Evolutionary conservation across 2,888 invertebrate species (phyloP).

Genomic region (Clunio marinus): DNA sequence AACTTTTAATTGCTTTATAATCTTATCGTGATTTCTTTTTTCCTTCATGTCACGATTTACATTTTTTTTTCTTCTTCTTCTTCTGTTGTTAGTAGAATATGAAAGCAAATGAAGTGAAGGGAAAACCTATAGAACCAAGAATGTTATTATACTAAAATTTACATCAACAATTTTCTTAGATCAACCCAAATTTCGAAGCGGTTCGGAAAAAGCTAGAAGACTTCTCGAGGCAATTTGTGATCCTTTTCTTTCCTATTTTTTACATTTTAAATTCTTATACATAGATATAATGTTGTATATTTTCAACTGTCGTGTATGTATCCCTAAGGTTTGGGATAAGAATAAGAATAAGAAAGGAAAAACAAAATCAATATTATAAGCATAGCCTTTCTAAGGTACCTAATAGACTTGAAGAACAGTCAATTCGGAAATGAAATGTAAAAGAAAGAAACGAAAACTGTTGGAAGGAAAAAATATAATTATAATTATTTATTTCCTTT

Average conservation of each 20-base stretch:
- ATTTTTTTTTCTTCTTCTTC: not conserved
- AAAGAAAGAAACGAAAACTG: not conserved
- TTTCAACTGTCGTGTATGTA: no score
- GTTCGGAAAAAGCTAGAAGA: not conserved
- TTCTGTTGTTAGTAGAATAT: not conserved
- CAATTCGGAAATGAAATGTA: slow-evolving; percentile 1
- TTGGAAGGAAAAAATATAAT: not conserved
- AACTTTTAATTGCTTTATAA: slow-evolving; percentile 21
- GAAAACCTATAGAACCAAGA: not conserved
- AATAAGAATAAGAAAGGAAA: not conserved
- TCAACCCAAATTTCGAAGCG: not conserved
- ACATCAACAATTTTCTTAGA: not conserved
- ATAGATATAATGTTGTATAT: no score
- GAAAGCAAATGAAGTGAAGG: slow-evolving; percentile 17
- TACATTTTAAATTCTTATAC: slow-evolving; percentile 20
- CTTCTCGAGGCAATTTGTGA: slow-evolving; percentile 35
- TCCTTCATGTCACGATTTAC: not conserved
- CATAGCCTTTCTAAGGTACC: slow-evolving; percentile 18
- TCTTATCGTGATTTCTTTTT: not conserved
- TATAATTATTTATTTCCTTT: slow-evolving; percentile 14
- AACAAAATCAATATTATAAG: slow-evolving; percentile 28
- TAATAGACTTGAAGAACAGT: slow-evolving; percentile 30
- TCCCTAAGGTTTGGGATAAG: no score
- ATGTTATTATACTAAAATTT: not conserved
- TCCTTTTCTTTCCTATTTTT: slow-evolving; percentile 24